Evolutionary conservation across 2,797 vertebrate genomes (phyloP).

Genomic region (Percopsis omiscomaycus): DNA sequence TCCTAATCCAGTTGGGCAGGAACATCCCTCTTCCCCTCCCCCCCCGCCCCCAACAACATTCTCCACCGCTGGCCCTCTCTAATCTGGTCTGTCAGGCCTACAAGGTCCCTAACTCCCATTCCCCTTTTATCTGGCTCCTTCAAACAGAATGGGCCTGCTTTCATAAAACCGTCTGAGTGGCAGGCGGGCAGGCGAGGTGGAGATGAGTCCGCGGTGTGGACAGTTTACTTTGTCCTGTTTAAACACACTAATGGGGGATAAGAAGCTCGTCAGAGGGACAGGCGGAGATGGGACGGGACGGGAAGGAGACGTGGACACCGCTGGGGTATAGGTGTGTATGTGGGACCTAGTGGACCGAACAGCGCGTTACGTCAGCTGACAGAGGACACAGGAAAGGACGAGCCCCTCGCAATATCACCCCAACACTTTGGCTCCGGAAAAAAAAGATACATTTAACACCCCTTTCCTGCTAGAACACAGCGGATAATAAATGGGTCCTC

Average conservation of each 20-base stretch:
- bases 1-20: conserved; percentile 66
- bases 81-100: conserved; percentile 65
- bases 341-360: conserved; percentile 38
- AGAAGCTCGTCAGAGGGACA: conserved; percentile 65
- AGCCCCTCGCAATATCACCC: conserved; percentile 19
- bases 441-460: conserved; percentile 19
- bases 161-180: conserved; percentile 68
- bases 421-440: conserved; percentile 6
- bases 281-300: conserved; percentile 66
- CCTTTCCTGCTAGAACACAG: background rate
- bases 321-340: conserved; percentile 38
- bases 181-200: conserved; percentile 56
- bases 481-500: conserved; percentile 19
- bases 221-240: conserved; percentile 78
- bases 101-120: conserved; percentile 48
- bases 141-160: conserved; percentile 79
- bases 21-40: conserved; percentile 51
- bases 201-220: conserved; percentile 62
- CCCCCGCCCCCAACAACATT: conserved; percentile 22
- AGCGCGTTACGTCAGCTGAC: conserved; percentile 52
- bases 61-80: conserved; percentile 34
- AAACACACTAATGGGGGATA: conserved; percentile 76
- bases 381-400: conserved; percentile 33
- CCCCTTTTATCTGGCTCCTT: conserved; percentile 78
- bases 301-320: conserved; percentile 58